phyloP scores from a whole-genome alignment of 1,140 invertebrate species.

The Conus ventricosus region DNA sequence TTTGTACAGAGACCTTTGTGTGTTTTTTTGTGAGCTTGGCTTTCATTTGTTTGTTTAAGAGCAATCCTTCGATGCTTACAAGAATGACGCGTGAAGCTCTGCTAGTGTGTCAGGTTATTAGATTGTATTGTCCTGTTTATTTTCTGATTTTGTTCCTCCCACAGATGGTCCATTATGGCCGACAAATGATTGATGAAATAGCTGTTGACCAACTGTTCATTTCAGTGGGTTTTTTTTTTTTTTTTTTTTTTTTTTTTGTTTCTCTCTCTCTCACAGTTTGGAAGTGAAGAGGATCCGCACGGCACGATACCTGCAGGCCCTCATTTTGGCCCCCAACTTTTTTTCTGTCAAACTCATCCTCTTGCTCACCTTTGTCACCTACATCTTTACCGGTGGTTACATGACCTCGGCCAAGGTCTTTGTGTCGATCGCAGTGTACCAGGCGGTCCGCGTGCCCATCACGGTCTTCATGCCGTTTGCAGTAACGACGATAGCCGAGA shows the following conservation, averaged over 20 bases:
- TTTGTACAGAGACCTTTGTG: no score
- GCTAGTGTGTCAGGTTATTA: no score
- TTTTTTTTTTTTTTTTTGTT: background rate
- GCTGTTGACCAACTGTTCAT: no score
- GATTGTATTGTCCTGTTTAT: no score
- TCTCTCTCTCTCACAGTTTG: constrained; percentile 55
- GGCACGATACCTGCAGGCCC: constrained; percentile 55
- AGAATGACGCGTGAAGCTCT: no score
- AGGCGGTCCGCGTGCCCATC: constrained; percentile 49
- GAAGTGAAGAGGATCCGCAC: constrained; percentile 57
- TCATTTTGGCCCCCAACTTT: constrained; percentile 66
- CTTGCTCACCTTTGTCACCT: constrained; percentile 64
- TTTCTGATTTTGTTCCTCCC: no score
- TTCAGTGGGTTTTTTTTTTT: no score
- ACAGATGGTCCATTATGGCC: no score
- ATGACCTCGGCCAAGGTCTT: constrained; percentile 59
- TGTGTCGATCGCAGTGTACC: constrained; percentile 51
- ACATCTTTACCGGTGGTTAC: constrained; percentile 50
- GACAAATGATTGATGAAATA: no score
- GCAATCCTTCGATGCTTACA: no score
- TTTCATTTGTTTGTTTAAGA: no score
- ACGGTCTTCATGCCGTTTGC: constrained; percentile 56
- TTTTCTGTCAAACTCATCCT: constrained; percentile 67
- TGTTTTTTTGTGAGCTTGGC: no score
- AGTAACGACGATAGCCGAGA: constrained; percentile 65